Conservation (phyloP, 1,140 invertebrate genomes). For the Hirudo medicinalis region DNA sequence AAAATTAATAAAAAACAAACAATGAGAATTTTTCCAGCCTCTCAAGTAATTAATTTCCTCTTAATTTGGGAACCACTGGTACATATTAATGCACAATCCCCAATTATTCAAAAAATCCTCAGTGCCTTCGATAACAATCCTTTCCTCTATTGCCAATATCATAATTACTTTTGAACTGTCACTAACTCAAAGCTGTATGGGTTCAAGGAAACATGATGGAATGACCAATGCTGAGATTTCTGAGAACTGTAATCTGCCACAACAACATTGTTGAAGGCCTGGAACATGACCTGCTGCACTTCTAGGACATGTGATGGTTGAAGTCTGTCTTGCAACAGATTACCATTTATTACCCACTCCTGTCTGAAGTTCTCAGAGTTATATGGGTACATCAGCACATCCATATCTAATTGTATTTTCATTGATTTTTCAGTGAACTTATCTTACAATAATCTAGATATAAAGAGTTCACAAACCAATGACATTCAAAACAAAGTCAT, state of each 20-base stretch:
- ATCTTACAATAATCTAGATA: neutral
- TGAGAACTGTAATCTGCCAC: neutral
- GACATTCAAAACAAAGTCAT: conserved; percentile 21
- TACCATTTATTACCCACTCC: conserved; percentile 16
- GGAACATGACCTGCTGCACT: neutral
- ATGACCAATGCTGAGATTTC: conserved; percentile 1
- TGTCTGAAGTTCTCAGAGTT: neutral
- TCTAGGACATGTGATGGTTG: conserved; percentile 3
- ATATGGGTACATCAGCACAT: conserved; percentile 14
- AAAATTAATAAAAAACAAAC: no score
- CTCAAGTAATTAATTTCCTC: no score
- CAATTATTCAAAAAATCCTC: no score
- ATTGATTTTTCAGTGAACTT: neutral
- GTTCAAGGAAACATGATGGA: neutral
- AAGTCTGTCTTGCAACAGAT: conserved; percentile 14
- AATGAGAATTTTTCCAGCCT: no score
- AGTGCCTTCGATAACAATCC: no score
- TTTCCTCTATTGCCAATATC: no score
- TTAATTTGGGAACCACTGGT: no score
- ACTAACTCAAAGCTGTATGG: conserved; percentile 3
- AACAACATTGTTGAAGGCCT: neutral
- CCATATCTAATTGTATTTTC: conserved; percentile 9
- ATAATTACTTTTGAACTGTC: no score
- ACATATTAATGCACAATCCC: no score
- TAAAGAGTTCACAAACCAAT: conserved; percentile 6